Evolutionary conservation across 2,888 invertebrate species (phyloP).

Genomic region (Leptinotarsa peninsularis): DNA sequence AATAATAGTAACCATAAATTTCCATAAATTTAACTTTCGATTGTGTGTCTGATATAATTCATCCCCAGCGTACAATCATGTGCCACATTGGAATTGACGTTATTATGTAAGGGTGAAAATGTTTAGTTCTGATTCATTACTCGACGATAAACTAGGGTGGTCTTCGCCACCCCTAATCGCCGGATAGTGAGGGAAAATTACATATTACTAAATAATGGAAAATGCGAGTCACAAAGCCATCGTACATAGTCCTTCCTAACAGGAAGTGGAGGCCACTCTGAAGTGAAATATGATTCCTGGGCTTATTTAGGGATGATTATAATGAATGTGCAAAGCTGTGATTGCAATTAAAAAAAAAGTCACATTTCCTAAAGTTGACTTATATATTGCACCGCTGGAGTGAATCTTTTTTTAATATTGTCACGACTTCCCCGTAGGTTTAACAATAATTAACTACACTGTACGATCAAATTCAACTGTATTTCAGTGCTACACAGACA

Average conservation of each 20-base stretch:
- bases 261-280: constrained; percentile 2
- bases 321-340: not conserved
- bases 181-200: constrained; percentile 50
- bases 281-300: not conserved
- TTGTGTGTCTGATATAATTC: constrained; percentile 38
- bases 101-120: constrained; percentile 53
- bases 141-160: constrained; percentile 45
- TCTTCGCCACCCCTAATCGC: constrained; percentile 47
- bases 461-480: no score
- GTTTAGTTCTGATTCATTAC: constrained; percentile 63
- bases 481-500: no score
- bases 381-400: no score
- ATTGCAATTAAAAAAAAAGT: no score
- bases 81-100: constrained; percentile 43
- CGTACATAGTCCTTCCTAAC: constrained; percentile 22
- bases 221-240: constrained; percentile 37
- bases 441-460: no score
- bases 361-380: no score
- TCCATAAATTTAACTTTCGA: constrained; percentile 34
- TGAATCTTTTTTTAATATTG: no score
- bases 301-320: not conserved
- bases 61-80: constrained; percentile 44
- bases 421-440: no score
- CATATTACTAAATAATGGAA: constrained; percentile 51
- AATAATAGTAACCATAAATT: constrained; percentile 26